phyloP scores from a whole-genome alignment of 2,113 vertebrate genomes.

The Tachycineta bicolor region DNA sequence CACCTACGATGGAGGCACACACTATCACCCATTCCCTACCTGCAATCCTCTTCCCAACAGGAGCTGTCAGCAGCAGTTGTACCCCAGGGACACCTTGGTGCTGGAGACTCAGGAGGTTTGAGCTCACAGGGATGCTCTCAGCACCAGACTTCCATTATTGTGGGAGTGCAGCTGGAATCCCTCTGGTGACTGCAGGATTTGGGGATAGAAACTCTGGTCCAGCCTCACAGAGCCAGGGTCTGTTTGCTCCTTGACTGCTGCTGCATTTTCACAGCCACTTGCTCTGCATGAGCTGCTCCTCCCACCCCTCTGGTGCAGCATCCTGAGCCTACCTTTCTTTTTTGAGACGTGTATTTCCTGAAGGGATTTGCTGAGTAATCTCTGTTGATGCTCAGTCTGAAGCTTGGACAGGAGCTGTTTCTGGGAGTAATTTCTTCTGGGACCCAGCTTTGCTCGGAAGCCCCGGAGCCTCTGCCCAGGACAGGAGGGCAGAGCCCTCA shows the following conservation, averaged over 20 bases:
- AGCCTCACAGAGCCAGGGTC: fast-evolving
- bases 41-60: background rate
- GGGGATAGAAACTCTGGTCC: background rate
- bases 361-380: background rate
- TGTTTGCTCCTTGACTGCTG: fast-evolving
- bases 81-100: background rate
- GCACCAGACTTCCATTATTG: fast-evolving
- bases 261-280: background rate
- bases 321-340: background rate
- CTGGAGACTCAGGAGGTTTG: background rate
- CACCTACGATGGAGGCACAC: fast-evolving
- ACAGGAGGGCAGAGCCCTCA: background rate
- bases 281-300: background rate
- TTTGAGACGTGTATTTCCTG: background rate
- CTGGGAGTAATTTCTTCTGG: background rate
- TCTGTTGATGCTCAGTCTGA: background rate
- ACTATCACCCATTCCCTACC: background rate
- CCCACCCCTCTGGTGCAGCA: background rate
- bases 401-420: background rate
- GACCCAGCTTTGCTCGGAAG: background rate
- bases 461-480: background rate
- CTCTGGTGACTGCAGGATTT: background rate
- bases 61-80: background rate
- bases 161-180: background rate
- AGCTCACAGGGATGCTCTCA: fast-evolving